Evolutionary conservation across 2,797 vertebrate genomes (phyloP).

Genomic region (Halcyon smyrnensis): DNA sequence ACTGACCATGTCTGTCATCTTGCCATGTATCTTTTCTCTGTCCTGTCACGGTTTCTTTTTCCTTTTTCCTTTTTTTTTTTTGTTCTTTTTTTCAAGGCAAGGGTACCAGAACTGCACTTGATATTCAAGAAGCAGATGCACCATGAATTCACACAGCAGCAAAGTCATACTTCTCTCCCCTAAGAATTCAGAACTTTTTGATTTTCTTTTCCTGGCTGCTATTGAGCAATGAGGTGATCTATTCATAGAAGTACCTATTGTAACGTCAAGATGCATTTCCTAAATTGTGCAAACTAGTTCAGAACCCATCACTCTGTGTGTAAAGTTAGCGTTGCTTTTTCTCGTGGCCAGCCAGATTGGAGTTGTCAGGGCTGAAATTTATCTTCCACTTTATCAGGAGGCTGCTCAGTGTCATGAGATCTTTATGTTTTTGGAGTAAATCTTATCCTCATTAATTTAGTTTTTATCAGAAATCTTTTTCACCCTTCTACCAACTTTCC

Average conservation of each 20-base stretch:
- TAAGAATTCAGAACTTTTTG: background rate
- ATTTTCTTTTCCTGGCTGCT: background rate
- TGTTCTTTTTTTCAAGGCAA: background rate
- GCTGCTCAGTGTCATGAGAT: background rate
- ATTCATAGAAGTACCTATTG: slow-evolving; percentile 16
- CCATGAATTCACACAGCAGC: background rate
- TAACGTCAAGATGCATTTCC: background rate
- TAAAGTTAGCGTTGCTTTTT: background rate
- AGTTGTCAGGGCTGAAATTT: slow-evolving; percentile 5
- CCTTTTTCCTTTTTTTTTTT: background rate
- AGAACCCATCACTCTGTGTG: background rate
- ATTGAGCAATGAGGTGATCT: background rate
- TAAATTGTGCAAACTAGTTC: slow-evolving; percentile 35
- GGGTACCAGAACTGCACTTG: background rate
- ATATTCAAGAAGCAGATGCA: background rate
- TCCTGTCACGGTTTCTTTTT: background rate
- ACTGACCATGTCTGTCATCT: background rate
- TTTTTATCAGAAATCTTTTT: background rate
- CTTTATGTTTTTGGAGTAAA: background rate
- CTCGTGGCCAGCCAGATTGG: background rate
- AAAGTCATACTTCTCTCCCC: background rate
- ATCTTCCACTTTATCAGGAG: background rate
- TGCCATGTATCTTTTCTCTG: background rate
- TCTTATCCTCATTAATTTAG: background rate
- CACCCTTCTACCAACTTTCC: background rate